These are phyloP conservation scores for Fregata magnificens DNA, from an alignment of 2,113 vertebrate genomes.

Conservation along the genomic window DNA sequence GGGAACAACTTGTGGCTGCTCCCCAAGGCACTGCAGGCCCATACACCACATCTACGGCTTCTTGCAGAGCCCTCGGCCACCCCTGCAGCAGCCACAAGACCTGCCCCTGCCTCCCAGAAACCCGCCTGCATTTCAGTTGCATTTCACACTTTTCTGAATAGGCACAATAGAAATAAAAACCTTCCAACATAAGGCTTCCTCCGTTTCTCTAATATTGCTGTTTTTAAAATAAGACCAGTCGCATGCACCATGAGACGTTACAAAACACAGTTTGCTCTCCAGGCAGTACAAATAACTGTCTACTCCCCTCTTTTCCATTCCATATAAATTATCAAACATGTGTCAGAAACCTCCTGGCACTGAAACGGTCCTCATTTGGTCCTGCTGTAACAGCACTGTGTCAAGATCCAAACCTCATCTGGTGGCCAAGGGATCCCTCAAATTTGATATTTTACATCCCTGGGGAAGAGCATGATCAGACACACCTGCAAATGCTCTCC, in stretches of 20 bases:
- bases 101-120: background rate
- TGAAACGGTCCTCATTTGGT: rapidly evolving
- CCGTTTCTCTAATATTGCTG: rapidly evolving
- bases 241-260: background rate
- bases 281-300: background rate
- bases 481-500: background rate
- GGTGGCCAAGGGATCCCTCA: background rate
- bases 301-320: background rate
- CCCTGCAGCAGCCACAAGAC: background rate
- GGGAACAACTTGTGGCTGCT: background rate
- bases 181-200: background rate
- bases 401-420: background rate
- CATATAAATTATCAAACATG: background rate
- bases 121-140: background rate
- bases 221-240: background rate
- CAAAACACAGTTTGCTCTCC: background rate
- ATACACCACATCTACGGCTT: background rate
- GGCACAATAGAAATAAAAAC: background rate
- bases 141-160: background rate
- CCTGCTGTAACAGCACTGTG: background rate
- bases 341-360: background rate
- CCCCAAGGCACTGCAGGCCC: background rate
- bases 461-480: background rate
- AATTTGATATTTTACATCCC: background rate
- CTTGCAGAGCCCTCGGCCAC: rapidly evolving